Conservation (phyloP, 2,113 vertebrate genomes). For the Tachysurus fulvidraco region DNA sequence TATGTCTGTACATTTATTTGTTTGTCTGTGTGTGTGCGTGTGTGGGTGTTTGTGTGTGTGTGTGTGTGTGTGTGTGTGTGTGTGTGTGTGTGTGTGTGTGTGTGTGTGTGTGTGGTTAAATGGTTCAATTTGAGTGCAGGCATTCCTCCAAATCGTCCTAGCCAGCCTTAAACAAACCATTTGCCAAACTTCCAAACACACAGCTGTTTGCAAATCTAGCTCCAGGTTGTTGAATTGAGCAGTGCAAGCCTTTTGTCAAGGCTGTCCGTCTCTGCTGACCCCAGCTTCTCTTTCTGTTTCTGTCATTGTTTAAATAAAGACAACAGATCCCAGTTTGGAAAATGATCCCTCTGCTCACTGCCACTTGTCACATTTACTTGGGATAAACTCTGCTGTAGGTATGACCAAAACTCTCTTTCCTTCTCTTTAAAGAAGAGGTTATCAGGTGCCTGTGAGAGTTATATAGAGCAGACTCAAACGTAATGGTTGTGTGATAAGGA, state of each 20-base stretch:
- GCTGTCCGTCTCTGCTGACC: slow-evolving; percentile 41
- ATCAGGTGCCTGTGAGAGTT: slow-evolving; percentile 31
- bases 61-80: neutral
- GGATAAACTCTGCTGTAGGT: slow-evolving; percentile 12
- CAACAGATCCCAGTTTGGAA: slow-evolving; percentile 32
- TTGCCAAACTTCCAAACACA: slow-evolving; percentile 40
- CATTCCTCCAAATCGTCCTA: slow-evolving; percentile 23
- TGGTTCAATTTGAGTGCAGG: slow-evolving; percentile 12
- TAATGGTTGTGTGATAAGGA: neutral
- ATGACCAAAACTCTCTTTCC: neutral
- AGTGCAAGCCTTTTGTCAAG: slow-evolving; percentile 45
- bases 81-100: slow-evolving; percentile 1
- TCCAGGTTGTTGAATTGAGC: slow-evolving; percentile 47
- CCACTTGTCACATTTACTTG: slow-evolving; percentile 34
- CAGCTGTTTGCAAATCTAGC: slow-evolving; percentile 60
- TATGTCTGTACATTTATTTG: neutral
- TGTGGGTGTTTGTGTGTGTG: slow-evolving; percentile 7
- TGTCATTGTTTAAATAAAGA: slow-evolving; percentile 18
- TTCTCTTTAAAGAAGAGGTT: slow-evolving; percentile 2
- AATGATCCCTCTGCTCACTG: slow-evolving; percentile 22
- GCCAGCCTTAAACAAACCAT: slow-evolving; percentile 37
- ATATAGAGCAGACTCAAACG: neutral
- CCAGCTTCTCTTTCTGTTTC: slow-evolving; percentile 44
- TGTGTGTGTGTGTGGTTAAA: neutral
- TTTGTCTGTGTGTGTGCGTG: neutral